These are phyloP conservation scores for Pangasianodon hypophthalmus DNA, from an alignment of 2,113 vertebrate genomes.

Conservation along the genomic window DNA sequence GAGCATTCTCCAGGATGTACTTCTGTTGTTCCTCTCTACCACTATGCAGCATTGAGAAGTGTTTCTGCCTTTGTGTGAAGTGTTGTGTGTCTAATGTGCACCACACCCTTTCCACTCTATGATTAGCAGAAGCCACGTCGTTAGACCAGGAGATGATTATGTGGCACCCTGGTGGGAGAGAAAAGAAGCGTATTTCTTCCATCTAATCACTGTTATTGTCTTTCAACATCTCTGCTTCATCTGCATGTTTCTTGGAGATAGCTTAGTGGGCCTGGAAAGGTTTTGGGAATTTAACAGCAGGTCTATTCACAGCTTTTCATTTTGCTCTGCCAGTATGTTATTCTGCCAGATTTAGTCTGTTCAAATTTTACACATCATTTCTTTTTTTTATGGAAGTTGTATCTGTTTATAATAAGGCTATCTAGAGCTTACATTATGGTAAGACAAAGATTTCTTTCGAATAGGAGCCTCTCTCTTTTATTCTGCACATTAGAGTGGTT, in stretches of 20 bases:
- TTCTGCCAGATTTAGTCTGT: background rate
- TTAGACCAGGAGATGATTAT: slow-evolving; percentile 3
- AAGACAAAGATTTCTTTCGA: background rate
- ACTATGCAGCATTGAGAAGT: background rate
- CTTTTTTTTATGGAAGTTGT: background rate
- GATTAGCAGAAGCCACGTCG: slow-evolving; percentile 1
- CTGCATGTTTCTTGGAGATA: background rate
- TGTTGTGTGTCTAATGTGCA: background rate
- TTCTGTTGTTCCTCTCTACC: background rate
- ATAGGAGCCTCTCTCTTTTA: background rate
- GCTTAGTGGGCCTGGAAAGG: background rate
- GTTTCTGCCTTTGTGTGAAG: background rate
- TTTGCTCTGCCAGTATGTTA: background rate
- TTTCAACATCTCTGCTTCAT: slow-evolving; percentile 4
- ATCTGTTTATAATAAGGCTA: background rate
- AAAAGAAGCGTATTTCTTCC: background rate
- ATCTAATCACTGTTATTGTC: slow-evolving; percentile 3
- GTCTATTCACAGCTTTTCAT: slow-evolving; percentile 19
- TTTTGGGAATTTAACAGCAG: background rate
- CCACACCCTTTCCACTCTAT: slow-evolving; percentile 8
- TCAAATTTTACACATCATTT: background rate
- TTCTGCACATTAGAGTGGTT: background rate
- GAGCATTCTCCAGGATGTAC: background rate
- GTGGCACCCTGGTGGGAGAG: slow-evolving; percentile 5
- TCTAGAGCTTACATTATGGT: background rate